Evolutionary conservation across 2,113 vertebrate species (phyloP).

Genomic region (Lota lota): DNA sequence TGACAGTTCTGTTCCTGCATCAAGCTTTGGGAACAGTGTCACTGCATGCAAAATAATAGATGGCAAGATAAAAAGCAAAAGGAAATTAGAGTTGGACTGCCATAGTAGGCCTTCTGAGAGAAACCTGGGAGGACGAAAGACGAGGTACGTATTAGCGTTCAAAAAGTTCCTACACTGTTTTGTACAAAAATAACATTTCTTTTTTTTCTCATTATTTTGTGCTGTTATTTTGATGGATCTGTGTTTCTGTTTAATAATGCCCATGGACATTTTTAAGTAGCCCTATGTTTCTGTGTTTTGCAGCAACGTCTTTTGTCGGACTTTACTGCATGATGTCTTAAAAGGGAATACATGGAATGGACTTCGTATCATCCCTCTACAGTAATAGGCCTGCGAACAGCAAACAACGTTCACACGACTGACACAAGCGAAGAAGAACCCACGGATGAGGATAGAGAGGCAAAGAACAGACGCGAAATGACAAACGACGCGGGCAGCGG

Average conservation of each 20-base stretch:
- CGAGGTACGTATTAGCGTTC: too few species aligned
- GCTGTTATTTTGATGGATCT: too few species aligned
- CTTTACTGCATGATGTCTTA: too few species aligned
- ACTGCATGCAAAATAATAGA: conserved; percentile 64
- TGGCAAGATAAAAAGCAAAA: neutral
- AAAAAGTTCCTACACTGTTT: too few species aligned
- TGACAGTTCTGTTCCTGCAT: neutral
- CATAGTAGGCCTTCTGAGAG: neutral
- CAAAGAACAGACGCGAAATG: neutral
- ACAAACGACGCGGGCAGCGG: neutral
- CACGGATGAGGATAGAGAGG: conserved; percentile 16
- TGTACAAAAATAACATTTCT: too few species aligned
- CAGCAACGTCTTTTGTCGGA: too few species aligned
- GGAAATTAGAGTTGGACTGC: neutral
- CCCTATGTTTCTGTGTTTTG: too few species aligned
- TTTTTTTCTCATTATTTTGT: too few species aligned
- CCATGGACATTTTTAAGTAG: too few species aligned
- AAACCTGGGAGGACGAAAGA: too few species aligned
- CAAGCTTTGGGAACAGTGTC: conserved; percentile 60
- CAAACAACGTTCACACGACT: neutral
- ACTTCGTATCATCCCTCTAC: neutral
- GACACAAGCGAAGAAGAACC: conserved; percentile 25
- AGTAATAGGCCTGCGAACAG: neutral
- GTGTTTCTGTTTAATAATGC: too few species aligned
- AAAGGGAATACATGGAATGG: neutral